phyloP scores from a whole-genome alignment of 2,797 vertebrate species.

The Molossus molossus region DNA sequence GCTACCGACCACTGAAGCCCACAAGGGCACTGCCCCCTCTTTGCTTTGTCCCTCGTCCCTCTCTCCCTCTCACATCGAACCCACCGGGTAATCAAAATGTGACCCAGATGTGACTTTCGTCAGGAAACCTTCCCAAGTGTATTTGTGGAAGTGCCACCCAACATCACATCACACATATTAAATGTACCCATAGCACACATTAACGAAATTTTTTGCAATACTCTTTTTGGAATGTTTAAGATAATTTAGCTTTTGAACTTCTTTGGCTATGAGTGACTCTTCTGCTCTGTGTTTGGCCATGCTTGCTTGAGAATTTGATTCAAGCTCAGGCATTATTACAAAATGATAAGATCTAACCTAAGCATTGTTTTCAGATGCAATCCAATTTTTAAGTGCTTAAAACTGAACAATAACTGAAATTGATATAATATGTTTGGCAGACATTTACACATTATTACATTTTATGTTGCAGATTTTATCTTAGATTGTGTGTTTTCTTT shows the following conservation, averaged over 20 bases:
- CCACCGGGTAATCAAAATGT: rapidly evolving
- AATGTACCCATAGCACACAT: neutral
- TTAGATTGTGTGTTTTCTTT: neutral
- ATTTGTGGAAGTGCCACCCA: neutral
- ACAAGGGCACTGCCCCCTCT: neutral
- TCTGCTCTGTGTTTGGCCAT: neutral
- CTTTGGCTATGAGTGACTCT: neutral
- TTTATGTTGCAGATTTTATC: neutral
- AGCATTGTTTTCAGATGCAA: conserved; percentile 6
- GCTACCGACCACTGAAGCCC: neutral
- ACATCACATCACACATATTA: neutral
- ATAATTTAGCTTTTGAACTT: conserved; percentile 34
- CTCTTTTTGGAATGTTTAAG: conserved; percentile 12
- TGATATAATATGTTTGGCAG: neutral
- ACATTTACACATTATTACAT: conserved; percentile 18
- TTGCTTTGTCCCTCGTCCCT: neutral
- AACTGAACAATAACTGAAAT: neutral
- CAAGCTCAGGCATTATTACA: neutral
- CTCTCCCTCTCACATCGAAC: neutral
- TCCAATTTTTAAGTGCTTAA: conserved; percentile 10
- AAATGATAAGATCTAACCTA: conserved; percentile 16
- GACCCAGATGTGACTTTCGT: neutral
- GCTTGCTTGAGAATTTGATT: neutral
- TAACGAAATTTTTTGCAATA: neutral
- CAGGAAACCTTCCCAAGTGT: neutral